Base-by-base conservation (phyloP, 2,888 invertebrate genomes). In the Rhagium mordax region DNA sequence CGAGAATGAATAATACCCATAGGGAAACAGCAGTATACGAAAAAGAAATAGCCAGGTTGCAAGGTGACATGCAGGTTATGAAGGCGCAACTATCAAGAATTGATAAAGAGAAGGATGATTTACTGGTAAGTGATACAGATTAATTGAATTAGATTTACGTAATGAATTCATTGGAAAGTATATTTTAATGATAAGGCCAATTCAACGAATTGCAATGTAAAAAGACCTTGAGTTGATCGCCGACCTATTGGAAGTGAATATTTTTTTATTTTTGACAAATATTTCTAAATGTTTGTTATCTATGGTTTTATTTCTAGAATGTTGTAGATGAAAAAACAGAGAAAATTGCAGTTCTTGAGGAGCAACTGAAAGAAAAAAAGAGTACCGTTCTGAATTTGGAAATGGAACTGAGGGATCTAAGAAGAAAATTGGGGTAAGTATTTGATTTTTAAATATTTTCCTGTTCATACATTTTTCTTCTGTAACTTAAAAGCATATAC, bases 271-370 rank as follows among this genome's bases (percentile, higher is more conserved):
- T n/a, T n/a, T n/a, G n/a, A n/a, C n/a, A n/a, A n/a, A n/a, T n/a
- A n/a, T n/a, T n/a, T n/a, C n/a, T 79, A 55, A 59, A 41, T 61
- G 20, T 49, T 57, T 51, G 15, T n/a, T 59, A 51, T 16, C 8
- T 51, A 8, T 10, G 2, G 7, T 2, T 7, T 53, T 59, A 18
- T 72, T 80, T 91, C 77, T 87, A 93, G 86, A 90, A 92, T 84
- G 92, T 92, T 78, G 84, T 95, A 76, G 94, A 95, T 84, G 90
- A 91, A 70, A 95, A 94, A 86, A 93, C 94, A 15, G 94, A 95
- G 86, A 90, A 89, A 81, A 88, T 92, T 16, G 91, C 90, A 78
- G 87, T 89, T 70, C 83, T 94, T 70, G 94, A 95, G 84, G 90
- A 91, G 68, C 93, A 94, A 78, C 74, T 94, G 0, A 90, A 90